Base-by-base conservation (phyloP, 1,140 invertebrate species). In the Ctenoplectra terminalis region DNA sequence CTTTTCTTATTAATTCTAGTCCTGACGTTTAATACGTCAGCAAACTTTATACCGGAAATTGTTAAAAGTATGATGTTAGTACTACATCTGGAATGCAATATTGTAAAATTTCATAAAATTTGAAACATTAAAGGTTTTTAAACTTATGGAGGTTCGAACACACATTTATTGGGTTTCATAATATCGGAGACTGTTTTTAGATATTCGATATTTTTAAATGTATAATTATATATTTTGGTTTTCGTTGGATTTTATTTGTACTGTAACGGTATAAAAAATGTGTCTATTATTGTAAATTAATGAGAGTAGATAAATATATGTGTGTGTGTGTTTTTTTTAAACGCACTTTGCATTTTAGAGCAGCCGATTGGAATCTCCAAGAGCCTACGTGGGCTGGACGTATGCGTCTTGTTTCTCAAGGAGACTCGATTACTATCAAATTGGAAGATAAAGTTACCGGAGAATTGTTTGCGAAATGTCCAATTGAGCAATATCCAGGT, bases 391-490 rank as follows among this genome's bases (percentile, higher is more conserved):
- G 98, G 98, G 98, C 97, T 52, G 98, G 99, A 26, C 95, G 99
- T 83, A 96, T 99, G 96, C 94, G 98, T 84, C 94, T 99, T 69
- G 97, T 99, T 64, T 95, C 97, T 17, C 97, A 98, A 95, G 98
- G 97, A 52, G 97, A 97, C 88, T 95, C 97, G 79, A 96, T 97
- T 89, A 94, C 96, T 74, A 96, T 99, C 83, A 99, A 99, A 94
- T 93, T 99, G 26, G 99, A 99, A 94, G 99, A 99, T 92, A 99
- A 99, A 95, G 96, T 95, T 61, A 96, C 95, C 88, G 99, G 99
- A 48, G 97, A 99, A 92, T 93, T 99, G n/a, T 99, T 99, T 95
- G 99, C 99, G 0, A 98, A 99, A 94, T 99, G 99, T 94, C 99
- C 99, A 1, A 98, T 99, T 84, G 99, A 99, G 87, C 95, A 96